These are phyloP conservation scores for Narcine bancroftii DNA, from an alignment of 2,113 vertebrate species.

Conservation along the genomic window DNA sequence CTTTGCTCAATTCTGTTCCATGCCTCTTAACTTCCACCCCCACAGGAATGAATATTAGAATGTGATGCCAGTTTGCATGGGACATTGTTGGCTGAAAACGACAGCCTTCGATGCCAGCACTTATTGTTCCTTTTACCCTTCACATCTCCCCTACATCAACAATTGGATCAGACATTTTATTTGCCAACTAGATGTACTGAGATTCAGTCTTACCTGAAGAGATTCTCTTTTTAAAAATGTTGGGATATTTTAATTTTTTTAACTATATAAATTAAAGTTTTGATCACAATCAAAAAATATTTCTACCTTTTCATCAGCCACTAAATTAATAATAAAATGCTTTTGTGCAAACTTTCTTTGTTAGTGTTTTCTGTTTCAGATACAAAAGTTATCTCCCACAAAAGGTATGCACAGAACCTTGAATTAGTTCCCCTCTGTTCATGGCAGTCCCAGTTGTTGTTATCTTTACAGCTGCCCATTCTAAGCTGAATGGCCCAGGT, in stretches of 20 bases:
- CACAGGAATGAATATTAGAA: background rate
- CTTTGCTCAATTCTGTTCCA: background rate
- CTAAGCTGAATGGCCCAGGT: no score
- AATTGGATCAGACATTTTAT: background rate
- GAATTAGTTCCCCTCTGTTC: no score
- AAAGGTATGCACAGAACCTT: no score
- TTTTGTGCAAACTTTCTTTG: no score
- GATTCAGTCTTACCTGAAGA: background rate
- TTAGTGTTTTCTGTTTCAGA: no score
- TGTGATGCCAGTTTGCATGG: background rate
- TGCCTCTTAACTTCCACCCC: background rate
- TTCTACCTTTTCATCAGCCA: no score
- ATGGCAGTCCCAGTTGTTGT: no score
- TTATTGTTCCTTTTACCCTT: background rate
- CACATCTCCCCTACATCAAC: background rate
- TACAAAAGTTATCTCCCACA: no score
- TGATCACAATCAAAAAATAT: background rate
- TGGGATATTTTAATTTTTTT: no score
- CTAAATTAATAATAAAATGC: no score
- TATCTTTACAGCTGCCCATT: no score
- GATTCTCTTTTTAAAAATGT: background rate
- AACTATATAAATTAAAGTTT: background rate
- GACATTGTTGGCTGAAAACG: no score
- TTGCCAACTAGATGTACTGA: background rate
- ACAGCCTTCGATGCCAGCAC: background rate